Evolutionary conservation across 2,888 invertebrate species (phyloP).

Genomic region (Apamea anceps): DNA sequence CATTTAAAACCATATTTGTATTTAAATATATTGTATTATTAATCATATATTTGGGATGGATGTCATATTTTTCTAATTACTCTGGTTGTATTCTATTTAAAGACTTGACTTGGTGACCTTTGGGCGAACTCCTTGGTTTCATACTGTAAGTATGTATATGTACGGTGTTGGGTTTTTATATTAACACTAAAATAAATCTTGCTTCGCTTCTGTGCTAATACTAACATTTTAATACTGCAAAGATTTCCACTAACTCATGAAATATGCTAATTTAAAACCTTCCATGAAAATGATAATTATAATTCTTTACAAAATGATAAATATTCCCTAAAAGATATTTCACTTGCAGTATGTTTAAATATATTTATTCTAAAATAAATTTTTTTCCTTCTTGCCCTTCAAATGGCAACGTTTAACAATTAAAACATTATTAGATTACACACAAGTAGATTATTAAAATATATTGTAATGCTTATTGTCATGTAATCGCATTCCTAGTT

Average conservation of each 20-base stretch:
- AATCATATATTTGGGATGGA: constrained; percentile 39
- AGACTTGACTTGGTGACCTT: constrained; percentile 63
- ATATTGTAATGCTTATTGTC: constrained; percentile 30
- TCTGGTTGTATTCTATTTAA: constrained; percentile 66
- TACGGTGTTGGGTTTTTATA: constrained; percentile 34
- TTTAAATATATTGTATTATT: constrained; percentile 14
- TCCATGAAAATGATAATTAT: neutral
- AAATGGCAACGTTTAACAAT: neutral
- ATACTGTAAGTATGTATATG: constrained; percentile 64
- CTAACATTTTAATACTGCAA: constrained; percentile 18
- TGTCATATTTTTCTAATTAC: constrained; percentile 51
- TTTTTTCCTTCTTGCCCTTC: constrained; percentile 22
- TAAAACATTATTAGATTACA: neutral
- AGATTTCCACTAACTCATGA: neutral
- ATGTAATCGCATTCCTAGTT: constrained; percentile 23
- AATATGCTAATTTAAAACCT: neutral
- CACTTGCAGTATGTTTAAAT: neutral
- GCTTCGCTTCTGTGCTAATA: constrained; percentile 43
- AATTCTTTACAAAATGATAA: neutral
- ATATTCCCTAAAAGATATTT: neutral
- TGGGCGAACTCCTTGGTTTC: constrained; percentile 59
- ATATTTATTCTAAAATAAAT: neutral
- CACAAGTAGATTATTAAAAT: neutral
- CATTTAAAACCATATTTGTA: neutral
- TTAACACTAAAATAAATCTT: constrained; percentile 29